These are phyloP conservation scores for Agrotis exclamationis DNA, from an alignment of 2,888 invertebrate species.

Conservation along the genomic window DNA sequence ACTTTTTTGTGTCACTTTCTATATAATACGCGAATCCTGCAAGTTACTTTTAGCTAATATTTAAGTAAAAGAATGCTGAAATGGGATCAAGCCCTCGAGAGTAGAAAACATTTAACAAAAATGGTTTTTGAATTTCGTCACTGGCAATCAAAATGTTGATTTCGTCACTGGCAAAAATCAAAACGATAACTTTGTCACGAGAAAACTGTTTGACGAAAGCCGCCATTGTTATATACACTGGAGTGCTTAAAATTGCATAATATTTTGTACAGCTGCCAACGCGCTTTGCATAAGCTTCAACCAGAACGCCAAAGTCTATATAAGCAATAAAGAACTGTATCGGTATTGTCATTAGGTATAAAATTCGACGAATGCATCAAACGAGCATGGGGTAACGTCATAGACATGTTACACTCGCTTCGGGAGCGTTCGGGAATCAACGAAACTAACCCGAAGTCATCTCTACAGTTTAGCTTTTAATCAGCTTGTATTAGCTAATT, in stretches of 20 bases:
- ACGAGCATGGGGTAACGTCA: no score
- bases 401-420: not conserved
- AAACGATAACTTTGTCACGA: not conserved
- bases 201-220: not conserved
- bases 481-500: not conserved
- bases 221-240: not conserved
- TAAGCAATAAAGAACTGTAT: no score
- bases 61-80: not conserved
- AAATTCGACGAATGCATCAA: no score
- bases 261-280: not conserved
- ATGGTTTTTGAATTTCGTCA: not conserved
- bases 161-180: not conserved
- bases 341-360: no score
- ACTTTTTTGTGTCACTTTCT: conserved; percentile 50
- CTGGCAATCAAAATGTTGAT: not conserved
- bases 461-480: not conserved
- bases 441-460: not conserved
- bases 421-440: not conserved
- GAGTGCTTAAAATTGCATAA: not conserved
- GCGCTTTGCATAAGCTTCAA: not conserved
- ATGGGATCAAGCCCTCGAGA: conserved; percentile 15
- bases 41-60: conserved; percentile 11
- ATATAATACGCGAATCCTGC: conserved; percentile 36
- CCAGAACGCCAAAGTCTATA: not conserved
- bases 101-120: conserved; percentile 21